Conservation (phyloP, 2,888 invertebrate genomes). For the Synanthedon vespiformis region DNA sequence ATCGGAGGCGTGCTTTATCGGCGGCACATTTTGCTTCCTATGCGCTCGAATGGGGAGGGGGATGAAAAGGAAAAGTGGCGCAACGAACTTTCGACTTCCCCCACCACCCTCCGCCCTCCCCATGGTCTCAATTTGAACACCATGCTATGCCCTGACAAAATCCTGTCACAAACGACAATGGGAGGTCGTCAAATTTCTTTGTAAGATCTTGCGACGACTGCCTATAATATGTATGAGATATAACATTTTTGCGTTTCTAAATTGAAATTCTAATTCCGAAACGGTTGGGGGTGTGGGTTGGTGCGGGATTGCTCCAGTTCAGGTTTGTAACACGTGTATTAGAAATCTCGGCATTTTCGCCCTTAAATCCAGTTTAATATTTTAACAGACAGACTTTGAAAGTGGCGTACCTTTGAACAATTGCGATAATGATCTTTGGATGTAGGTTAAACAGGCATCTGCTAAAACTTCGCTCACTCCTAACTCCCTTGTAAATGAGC, state of each 20-base stretch:
- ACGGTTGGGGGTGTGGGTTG: neutral
- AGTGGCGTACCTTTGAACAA: too few species aligned
- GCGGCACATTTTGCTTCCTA: constrained; percentile 33
- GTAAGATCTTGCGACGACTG: neutral
- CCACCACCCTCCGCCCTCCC: constrained; percentile 5
- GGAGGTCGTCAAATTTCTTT: constrained; percentile 1
- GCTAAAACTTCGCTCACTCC: too few species aligned
- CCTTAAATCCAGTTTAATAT: constrained; percentile 5
- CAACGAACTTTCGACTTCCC: constrained; percentile 18
- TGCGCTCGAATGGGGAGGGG: constrained; percentile 20
- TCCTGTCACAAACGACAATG: constrained; percentile 16
- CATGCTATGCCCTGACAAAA: constrained; percentile 28
- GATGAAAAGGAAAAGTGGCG: constrained; percentile 19
- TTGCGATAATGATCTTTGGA: too few species aligned
- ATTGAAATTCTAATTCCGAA: constrained; percentile 23
- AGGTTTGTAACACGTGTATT: constrained; percentile 28
- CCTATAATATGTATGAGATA: constrained; percentile 13
- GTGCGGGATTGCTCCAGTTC: constrained; percentile 18
- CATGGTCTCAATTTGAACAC: constrained; percentile 16
- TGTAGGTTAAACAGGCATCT: too few species aligned
- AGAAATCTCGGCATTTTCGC: neutral
- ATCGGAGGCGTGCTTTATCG: constrained; percentile 34
- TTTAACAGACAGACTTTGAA: neutral
- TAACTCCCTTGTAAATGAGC: too few species aligned
- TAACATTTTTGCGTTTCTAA: constrained; percentile 18